Percentiles rank a stretch among this genome's conserved stretches.
phyloP scores from a whole-genome alignment of 2,113 vertebrate species.

The Poeciliopsis occidentalis region DNA sequence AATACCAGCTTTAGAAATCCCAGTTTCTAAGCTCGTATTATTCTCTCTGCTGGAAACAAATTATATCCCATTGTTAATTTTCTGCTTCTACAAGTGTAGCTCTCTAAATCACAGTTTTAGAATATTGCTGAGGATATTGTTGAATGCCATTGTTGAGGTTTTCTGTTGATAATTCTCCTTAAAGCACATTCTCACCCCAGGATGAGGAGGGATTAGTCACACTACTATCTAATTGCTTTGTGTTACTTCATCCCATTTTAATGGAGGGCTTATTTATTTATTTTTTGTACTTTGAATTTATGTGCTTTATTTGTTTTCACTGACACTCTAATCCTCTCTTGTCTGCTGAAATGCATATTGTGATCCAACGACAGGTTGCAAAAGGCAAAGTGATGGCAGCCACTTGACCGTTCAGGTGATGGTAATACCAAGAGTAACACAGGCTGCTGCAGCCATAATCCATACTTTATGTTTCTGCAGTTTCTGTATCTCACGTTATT shows the following conservation, averaged over 20 bases:
- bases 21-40: not conserved
- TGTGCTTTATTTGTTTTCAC: constrained; percentile 20
- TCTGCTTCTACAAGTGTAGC: not conserved
- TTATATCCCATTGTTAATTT: not conserved
- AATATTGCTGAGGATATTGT: not conserved
- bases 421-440: constrained; percentile 34
- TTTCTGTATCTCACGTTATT: constrained; percentile 3
- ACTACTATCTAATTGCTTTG: constrained; percentile 42
- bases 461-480: constrained; percentile 33
- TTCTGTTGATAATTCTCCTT: constrained; percentile 25
- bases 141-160: constrained; percentile 1
- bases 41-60: not conserved
- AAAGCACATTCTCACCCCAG: constrained; percentile 23
- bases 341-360: not conserved
- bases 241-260: constrained; percentile 42
- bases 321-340: not conserved
- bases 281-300: constrained; percentile 5
- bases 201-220: constrained; percentile 59
- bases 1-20: too few species aligned
- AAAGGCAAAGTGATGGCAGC: constrained; percentile 3
- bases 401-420: constrained; percentile 13
- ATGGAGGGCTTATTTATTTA: constrained; percentile 43
- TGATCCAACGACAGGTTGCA: not conserved
- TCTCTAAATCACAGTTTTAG: not conserved
- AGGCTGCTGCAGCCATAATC: constrained; percentile 29